These are phyloP conservation scores for Oasisia sp. DNA, from an alignment of 2,888 invertebrate genomes.

Conservation along the genomic window DNA sequence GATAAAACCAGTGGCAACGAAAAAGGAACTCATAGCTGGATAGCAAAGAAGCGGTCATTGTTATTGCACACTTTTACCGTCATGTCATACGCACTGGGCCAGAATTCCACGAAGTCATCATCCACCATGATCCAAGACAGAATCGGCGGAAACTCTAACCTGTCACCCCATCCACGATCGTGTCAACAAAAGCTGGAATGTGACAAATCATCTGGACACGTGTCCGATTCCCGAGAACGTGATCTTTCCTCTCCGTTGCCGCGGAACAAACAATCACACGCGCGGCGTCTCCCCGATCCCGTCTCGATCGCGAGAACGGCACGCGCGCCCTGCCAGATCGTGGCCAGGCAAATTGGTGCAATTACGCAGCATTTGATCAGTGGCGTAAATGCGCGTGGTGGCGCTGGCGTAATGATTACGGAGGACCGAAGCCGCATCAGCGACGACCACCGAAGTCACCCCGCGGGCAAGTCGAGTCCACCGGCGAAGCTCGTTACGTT, in stretches of 20 bases:
- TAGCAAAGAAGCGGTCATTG: too few species aligned
- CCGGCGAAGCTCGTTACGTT: background rate
- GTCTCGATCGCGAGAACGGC: background rate
- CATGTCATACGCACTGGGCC: too few species aligned
- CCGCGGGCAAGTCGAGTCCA: background rate
- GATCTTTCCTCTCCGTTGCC: background rate
- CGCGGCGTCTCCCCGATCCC: background rate
- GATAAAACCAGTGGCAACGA: too few species aligned
- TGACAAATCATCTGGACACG: background rate
- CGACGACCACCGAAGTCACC: background rate
- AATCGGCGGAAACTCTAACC: background rate
- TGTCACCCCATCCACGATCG: background rate
- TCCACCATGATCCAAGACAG: too few species aligned
- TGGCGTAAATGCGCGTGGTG: background rate
- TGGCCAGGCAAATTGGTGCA: background rate
- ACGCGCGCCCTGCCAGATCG: background rate
- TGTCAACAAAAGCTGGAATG: background rate
- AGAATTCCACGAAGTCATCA: too few species aligned
- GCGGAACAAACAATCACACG: background rate
- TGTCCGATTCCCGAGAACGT: background rate
- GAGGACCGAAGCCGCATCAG: background rate
- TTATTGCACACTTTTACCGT: too few species aligned
- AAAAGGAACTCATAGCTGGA: too few species aligned
- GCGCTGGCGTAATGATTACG: constrained; percentile 13
- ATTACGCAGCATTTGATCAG: background rate